A percentile compares a stretch with the other conserved stretches of the same genome.
Conservation (phyloP, 1,140 invertebrate genomes). For the Calosoma granatense region DNA sequence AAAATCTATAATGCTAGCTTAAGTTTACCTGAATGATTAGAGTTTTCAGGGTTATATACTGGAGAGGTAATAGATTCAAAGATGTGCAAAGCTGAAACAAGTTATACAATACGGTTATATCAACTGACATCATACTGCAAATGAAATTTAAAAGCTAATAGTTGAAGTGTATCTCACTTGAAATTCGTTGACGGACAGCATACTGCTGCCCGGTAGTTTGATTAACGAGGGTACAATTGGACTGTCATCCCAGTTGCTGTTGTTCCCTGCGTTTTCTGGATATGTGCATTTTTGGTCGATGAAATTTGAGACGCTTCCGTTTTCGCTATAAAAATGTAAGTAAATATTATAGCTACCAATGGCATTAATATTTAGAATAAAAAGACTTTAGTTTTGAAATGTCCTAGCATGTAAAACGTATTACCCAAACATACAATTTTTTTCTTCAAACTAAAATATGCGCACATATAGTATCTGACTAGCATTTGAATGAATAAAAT, state of each 20-base stretch:
- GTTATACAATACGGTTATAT: slow-evolving; percentile 4
- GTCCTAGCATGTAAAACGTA: no score
- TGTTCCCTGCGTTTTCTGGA: slow-evolving; percentile 39
- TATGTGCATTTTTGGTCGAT: slow-evolving; percentile 62
- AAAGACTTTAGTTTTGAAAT: no score
- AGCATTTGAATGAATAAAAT: no score
- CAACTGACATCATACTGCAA: no score
- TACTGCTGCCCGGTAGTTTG: slow-evolving; percentile 30
- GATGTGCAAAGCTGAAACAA: slow-evolving; percentile 40
- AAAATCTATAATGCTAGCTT: not conserved
- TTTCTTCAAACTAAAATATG: no score
- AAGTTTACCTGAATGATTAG: slow-evolving; percentile 35
- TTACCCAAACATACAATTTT: no score
- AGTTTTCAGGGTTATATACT: slow-evolving; percentile 46
- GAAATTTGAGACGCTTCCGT: slow-evolving; percentile 64
- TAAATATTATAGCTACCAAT: no score
- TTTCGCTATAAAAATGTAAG: slow-evolving; percentile 56
- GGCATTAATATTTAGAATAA: no score
- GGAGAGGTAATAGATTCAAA: slow-evolving; percentile 42
- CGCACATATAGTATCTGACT: no score
- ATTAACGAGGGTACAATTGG: slow-evolving; percentile 21
- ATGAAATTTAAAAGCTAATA: slow-evolving; percentile 9
- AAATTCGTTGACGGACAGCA: slow-evolving; percentile 36
- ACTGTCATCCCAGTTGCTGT: slow-evolving; percentile 20
- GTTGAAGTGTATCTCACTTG: slow-evolving; percentile 23